Conservation (phyloP, 2,888 invertebrate genomes). For the Thysanoteuthis rhombus region DNA sequence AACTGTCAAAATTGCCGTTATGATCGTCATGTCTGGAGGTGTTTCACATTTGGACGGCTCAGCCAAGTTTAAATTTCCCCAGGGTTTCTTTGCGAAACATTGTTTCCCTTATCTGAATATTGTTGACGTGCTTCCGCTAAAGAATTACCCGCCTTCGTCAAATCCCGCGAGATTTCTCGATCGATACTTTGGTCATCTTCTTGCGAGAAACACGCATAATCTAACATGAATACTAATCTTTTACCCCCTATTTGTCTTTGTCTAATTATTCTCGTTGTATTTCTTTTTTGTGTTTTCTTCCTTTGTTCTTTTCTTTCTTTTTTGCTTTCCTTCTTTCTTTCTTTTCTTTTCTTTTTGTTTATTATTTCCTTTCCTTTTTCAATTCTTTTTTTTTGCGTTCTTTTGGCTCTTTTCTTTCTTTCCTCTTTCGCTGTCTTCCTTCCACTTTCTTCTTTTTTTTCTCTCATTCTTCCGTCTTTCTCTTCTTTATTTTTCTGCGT, state of each 20-base stretch:
- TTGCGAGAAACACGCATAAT: background rate
- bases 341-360: too few relatives aligned
- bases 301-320: background rate
- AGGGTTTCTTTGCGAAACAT: background rate
- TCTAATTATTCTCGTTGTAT: too few relatives aligned
- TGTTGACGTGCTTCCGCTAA: background rate
- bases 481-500: too few relatives aligned
- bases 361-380: too few relatives aligned
- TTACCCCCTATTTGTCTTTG: too few relatives aligned
- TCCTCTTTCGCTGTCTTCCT: too few relatives aligned
- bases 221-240: background rate
- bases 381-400: too few relatives aligned
- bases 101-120: background rate
- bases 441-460: too few relatives aligned
- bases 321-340: too few relatives aligned
- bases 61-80: conserved; percentile 12
- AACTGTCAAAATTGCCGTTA: background rate
- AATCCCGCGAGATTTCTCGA: background rate
- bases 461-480: too few relatives aligned
- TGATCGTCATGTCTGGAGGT: background rate
- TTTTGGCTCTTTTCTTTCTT: too few relatives aligned
- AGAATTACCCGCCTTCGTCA: background rate
- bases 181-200: background rate
- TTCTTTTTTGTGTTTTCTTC: background rate
- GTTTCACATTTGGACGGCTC: background rate